These are phyloP conservation scores for Drosophila paramelanica DNA, from an alignment of 2,888 invertebrate genomes.

Conservation along the genomic window DNA sequence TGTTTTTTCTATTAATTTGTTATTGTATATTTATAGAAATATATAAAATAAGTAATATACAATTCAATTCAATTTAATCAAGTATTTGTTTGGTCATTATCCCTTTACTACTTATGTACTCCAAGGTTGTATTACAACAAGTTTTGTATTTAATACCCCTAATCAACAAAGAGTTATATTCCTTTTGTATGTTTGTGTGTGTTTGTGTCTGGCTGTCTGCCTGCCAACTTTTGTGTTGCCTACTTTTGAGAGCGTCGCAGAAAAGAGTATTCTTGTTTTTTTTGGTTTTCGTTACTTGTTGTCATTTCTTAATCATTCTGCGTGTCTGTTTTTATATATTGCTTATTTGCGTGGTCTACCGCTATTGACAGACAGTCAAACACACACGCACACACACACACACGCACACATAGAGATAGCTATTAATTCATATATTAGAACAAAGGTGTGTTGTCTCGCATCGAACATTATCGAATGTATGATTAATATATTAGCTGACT, in stretches of 20 bases:
- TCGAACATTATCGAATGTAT: constrained; percentile 18
- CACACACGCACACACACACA: constrained; percentile 9
- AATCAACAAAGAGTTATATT: constrained; percentile 2
- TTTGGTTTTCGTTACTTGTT: constrained; percentile 11
- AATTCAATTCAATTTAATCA: no score
- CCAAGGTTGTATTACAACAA: neutral
- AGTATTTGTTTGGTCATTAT: neutral
- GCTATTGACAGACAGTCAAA: constrained; percentile 34
- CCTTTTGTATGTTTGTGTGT: constrained; percentile 2
- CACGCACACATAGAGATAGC: neutral
- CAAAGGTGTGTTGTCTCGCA: constrained; percentile 34
- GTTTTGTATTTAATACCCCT: constrained; percentile 17
- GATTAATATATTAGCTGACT: constrained; percentile 31
- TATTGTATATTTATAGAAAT: no score
- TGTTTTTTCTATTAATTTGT: no score
- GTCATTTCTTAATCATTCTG: constrained; percentile 42
- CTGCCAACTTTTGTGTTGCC: constrained; percentile 53
- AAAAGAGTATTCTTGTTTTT: constrained; percentile 30
- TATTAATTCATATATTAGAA: constrained; percentile 16
- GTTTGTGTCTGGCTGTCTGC: constrained; percentile 7
- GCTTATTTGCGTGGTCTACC: constrained; percentile 60
- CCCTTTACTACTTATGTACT: neutral
- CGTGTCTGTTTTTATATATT: constrained; percentile 50
- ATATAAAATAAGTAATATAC: no score
- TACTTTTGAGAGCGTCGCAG: constrained; percentile 62